phyloP scores from a whole-genome alignment of 2,113 vertebrate species.

The Tretioscincus oriximinensis region DNA sequence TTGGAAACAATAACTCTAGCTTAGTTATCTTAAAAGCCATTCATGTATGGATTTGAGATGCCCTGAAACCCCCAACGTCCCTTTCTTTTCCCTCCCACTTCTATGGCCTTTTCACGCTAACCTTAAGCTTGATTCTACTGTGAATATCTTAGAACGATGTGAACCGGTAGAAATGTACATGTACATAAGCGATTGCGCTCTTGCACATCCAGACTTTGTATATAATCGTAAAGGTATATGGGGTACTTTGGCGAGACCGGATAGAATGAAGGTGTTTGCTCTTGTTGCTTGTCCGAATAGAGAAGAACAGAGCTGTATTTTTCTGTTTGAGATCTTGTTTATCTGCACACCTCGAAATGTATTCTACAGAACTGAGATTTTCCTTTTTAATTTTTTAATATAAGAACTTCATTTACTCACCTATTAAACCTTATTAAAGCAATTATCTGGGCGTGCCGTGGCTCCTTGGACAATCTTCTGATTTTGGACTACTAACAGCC shows the following conservation, averaged over 20 bases:
- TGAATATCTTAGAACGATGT: constrained; percentile 74
- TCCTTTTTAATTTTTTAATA: constrained; percentile 79
- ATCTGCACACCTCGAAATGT: constrained; percentile 77
- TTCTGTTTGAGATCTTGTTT: constrained; percentile 74
- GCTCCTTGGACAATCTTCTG: constrained; percentile 55
- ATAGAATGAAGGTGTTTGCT: constrained; percentile 65
- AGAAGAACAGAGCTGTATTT: constrained; percentile 71
- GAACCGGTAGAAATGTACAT: constrained; percentile 81
- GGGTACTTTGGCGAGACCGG: constrained; percentile 79
- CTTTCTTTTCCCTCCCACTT: constrained; percentile 65
- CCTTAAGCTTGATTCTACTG: constrained; percentile 77
- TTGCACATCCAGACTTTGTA: constrained; percentile 87
- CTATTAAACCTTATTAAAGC: constrained; percentile 74
- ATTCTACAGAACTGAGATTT: constrained; percentile 71
- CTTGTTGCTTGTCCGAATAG: constrained; percentile 59
- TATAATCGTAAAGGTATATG: constrained; percentile 78
- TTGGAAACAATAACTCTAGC: constrained; percentile 69
- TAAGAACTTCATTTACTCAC: constrained; percentile 74
- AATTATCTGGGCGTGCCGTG: constrained; percentile 67
- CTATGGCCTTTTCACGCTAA: constrained; percentile 77
- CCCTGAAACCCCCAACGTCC: constrained; percentile 64
- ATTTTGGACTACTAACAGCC: constrained; percentile 26
- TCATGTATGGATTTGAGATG: constrained; percentile 62
- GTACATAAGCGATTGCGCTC: constrained; percentile 81
- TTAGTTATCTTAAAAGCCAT: constrained; percentile 60